Conservation (phyloP, 2,797 vertebrate genomes). For the Pseudopleuronectes americanus region DNA sequence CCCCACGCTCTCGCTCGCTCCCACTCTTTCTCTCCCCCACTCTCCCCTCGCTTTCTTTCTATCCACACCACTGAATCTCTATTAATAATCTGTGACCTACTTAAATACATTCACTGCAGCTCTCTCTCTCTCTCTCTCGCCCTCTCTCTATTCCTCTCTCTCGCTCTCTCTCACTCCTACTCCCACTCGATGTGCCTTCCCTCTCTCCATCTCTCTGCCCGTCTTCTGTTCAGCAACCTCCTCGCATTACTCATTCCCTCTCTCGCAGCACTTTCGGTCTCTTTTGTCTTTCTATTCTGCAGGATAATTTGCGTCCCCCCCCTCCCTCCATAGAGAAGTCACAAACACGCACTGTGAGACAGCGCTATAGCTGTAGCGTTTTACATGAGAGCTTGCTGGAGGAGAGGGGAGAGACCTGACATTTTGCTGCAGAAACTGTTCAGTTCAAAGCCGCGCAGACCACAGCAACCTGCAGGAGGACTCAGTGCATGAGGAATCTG, state of each 20-base stretch:
- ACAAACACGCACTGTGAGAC: conserved; percentile 59
- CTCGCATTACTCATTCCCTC: conserved; percentile 71
- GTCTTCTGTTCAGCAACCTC: conserved; percentile 68
- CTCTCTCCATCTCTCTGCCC: conserved; percentile 52
- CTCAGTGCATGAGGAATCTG: conserved; percentile 14
- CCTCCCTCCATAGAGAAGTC: conserved; percentile 67
- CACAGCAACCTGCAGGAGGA: conserved; percentile 16
- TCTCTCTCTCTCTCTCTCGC: conserved; percentile 70
- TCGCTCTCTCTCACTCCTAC: conserved; percentile 58
- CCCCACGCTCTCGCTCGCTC: conserved; percentile 52
- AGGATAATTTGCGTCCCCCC: conserved; percentile 66
- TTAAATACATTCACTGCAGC: conserved; percentile 85
- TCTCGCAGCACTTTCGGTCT: conserved; percentile 65
- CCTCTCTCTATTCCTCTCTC: conserved; percentile 51
- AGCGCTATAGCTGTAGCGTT: conserved; percentile 27
- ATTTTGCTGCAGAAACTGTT: conserved; percentile 33
- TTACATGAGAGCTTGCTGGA: conserved; percentile 33
- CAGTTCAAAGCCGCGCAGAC: conserved; percentile 1
- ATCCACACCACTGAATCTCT: conserved; percentile 86
- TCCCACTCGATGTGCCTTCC: conserved; percentile 47
- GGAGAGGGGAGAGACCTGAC: conserved; percentile 27
- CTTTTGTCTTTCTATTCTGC: conserved; percentile 79
- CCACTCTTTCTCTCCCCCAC: conserved; percentile 48
- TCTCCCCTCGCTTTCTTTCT: conserved; percentile 74
- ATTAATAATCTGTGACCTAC: conserved; percentile 91